Evolutionary conservation across 2,113 vertebrate species (phyloP).

Genomic region (Cisticola juncidis): DNA sequence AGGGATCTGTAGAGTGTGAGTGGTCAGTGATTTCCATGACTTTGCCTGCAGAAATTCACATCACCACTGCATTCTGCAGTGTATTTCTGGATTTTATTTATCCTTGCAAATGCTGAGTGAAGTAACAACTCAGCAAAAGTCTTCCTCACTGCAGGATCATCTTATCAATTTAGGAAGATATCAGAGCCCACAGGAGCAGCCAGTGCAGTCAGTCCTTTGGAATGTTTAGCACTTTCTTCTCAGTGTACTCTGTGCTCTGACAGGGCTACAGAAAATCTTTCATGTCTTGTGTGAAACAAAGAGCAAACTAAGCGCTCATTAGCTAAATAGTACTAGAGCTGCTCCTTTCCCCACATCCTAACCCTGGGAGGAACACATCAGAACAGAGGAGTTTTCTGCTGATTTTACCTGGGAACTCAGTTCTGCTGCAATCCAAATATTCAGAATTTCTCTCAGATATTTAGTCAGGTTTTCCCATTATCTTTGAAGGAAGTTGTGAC

Average conservation of each 20-base stretch:
- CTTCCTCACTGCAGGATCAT: neutral
- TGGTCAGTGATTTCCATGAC: neutral
- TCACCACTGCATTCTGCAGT: neutral
- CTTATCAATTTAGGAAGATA: neutral
- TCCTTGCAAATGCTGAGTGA: neutral
- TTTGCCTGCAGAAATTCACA: neutral
- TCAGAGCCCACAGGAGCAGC: neutral
- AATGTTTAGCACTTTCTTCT: neutral
- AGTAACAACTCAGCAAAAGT: neutral
- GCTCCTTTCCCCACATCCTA: neutral
- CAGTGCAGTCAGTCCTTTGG: neutral
- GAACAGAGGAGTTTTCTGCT: neutral
- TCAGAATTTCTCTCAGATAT: neutral
- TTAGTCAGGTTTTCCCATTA: neutral
- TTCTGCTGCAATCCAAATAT: neutral
- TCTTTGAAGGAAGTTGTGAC: neutral
- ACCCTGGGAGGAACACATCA: neutral
- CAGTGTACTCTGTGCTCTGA: neutral
- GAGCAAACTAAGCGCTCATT: neutral
- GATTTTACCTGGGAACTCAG: neutral
- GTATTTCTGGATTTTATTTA: neutral
- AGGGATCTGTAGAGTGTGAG: fast-evolving
- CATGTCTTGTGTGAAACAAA: neutral
- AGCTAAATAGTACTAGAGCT: neutral
- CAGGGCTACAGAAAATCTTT: neutral